Conservation (phyloP, 2,113 vertebrate genomes). For the Excalfactoria chinensis region DNA sequence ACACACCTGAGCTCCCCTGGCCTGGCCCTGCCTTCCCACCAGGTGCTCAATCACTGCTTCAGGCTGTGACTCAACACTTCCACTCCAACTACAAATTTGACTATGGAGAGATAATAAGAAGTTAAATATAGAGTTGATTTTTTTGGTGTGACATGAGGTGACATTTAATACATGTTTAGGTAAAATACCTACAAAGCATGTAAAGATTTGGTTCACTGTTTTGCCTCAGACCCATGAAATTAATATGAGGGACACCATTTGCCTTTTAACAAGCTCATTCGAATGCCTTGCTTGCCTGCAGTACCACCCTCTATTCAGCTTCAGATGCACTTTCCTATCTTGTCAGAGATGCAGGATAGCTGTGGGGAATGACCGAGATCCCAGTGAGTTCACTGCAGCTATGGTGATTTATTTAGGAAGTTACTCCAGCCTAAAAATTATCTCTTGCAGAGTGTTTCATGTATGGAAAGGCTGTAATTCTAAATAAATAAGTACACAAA, state of each 20-base stretch:
- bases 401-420: not conserved
- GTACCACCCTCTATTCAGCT: not conserved
- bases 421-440: not conserved
- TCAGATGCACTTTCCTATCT: not conserved
- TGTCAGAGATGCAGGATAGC: not conserved
- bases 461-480: not conserved
- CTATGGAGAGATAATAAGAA: not conserved
- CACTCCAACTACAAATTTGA: not conserved
- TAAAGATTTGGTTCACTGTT: not conserved
- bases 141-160: not conserved
- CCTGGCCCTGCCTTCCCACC: too few relatives aligned
- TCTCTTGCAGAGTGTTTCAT: not conserved
- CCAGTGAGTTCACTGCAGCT: not conserved
- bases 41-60: too few relatives aligned
- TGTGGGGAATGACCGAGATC: not conserved
- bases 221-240: not conserved
- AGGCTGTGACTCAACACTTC: too few relatives aligned
- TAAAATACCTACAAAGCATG: not conserved
- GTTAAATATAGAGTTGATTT: not conserved
- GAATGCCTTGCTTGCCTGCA: not conserved
- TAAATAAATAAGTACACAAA: not conserved
- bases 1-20: too few relatives aligned
- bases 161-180: not conserved
- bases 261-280: not conserved
- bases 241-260: not conserved